Evolutionary conservation across 2,888 invertebrate species (phyloP).

Genomic region (Drosophila anomalata): DNA sequence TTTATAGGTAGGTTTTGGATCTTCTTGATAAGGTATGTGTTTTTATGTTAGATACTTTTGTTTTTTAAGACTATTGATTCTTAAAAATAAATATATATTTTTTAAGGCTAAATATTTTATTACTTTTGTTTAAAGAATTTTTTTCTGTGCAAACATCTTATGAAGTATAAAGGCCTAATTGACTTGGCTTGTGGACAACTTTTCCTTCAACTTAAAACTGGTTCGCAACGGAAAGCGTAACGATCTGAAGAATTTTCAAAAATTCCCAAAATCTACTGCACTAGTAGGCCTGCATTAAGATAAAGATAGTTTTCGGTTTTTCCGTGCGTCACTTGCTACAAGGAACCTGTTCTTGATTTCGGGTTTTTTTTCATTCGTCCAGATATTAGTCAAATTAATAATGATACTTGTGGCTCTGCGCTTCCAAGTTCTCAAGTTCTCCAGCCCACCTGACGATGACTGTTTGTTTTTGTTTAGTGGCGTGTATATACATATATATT

Average conservation of each 20-base stretch:
- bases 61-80: no score
- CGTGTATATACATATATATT: slow-evolving; percentile 16
- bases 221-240: slow-evolving; percentile 10
- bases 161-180: not conserved
- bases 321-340: slow-evolving; percentile 26
- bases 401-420: slow-evolving; percentile 35
- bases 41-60: no score
- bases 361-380: slow-evolving; percentile 27
- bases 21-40: no score
- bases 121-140: not conserved
- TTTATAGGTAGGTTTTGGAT: no score
- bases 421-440: slow-evolving; percentile 4
- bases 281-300: slow-evolving; percentile 17
- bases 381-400: slow-evolving; percentile 36
- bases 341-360: slow-evolving; percentile 35
- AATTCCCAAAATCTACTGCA: slow-evolving; percentile 29
- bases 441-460: slow-evolving; percentile 42
- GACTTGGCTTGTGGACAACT: slow-evolving; percentile 11
- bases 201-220: slow-evolving; percentile 16
- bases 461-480: slow-evolving; percentile 51
- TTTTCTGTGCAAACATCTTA: not conserved
- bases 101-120: not conserved
- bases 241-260: slow-evolving; percentile 12
- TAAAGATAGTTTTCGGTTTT: slow-evolving; percentile 20
- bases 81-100: no score